Evolutionary conservation across 2,797 vertebrate genomes (phyloP).

Genomic region (Nannoperca australis): DNA sequence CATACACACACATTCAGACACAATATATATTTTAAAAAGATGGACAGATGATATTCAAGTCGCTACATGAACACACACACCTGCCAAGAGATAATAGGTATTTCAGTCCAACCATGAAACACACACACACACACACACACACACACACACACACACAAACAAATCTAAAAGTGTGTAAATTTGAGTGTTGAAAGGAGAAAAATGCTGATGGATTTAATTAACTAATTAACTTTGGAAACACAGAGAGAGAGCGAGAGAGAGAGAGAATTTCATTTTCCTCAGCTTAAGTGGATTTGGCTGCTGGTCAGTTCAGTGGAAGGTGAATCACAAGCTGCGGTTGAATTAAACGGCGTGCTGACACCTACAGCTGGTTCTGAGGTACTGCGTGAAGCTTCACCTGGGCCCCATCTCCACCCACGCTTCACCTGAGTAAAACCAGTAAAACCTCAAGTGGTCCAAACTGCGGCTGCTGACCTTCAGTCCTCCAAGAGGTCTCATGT

Average conservation of each 20-base stretch:
- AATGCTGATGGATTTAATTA: constrained; percentile 41
- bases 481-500: too few relatives aligned
- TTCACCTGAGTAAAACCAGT: too few relatives aligned
- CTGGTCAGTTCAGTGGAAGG: constrained; percentile 55
- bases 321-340: not conserved
- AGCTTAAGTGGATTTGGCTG: constrained; percentile 51
- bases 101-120: not conserved
- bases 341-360: constrained; percentile 28
- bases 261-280: constrained; percentile 49
- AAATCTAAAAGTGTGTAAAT: not conserved
- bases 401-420: too few relatives aligned
- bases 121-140: not conserved
- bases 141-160: constrained; percentile 8
- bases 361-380: not conserved
- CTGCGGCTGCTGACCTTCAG: too few relatives aligned
- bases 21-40: constrained; percentile 30
- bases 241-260: constrained; percentile 5
- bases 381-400: not conserved
- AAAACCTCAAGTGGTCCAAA: not conserved
- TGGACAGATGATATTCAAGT: constrained; percentile 22
- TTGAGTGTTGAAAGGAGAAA: constrained; percentile 29
- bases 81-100: not conserved
- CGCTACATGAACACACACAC: not conserved
- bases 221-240: constrained; percentile 17
- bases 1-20: constrained; percentile 11